These are phyloP conservation scores for Ylistrum balloti DNA, from an alignment of 1,140 invertebrate species.

Conservation along the genomic window DNA sequence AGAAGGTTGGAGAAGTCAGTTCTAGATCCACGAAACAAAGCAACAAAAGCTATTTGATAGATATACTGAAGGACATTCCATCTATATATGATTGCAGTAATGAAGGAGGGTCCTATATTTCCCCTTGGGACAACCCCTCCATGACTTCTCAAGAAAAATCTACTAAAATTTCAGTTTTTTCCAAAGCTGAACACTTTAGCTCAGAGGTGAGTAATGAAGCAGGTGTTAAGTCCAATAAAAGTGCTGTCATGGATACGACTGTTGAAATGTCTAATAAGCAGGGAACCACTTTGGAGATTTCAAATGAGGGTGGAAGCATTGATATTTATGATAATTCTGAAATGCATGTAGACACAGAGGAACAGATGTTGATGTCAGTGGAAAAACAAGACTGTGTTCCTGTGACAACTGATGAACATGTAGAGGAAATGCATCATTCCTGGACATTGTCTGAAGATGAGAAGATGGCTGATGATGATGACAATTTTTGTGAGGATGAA, in stretches of 20 bases:
- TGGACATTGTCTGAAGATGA: no score
- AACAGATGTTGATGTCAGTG: no score
- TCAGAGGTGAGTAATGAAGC: not conserved
- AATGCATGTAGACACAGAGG: not conserved
- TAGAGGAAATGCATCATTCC: no score
- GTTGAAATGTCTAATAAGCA: not conserved
- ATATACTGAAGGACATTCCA: slow-evolving; percentile 6
- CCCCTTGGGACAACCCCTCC: not conserved
- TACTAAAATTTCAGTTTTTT: not conserved
- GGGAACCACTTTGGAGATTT: not conserved
- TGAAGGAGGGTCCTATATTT: not conserved
- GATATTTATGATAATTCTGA: not conserved
- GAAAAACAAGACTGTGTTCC: no score
- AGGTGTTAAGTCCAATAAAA: not conserved
- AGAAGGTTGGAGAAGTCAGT: not conserved
- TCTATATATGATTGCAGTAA: not conserved
- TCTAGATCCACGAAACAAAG: not conserved
- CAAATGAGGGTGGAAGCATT: not conserved
- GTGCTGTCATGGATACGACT: not conserved
- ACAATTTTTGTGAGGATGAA: not conserved
- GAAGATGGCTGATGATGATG: not conserved
- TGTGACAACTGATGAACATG: no score
- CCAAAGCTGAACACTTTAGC: not conserved
- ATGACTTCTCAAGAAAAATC: not conserved
- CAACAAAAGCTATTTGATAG: not conserved